Conservation (phyloP, 37 sponge, comb jelly and placozoan genomes). For the Beroe ovata region DNA sequence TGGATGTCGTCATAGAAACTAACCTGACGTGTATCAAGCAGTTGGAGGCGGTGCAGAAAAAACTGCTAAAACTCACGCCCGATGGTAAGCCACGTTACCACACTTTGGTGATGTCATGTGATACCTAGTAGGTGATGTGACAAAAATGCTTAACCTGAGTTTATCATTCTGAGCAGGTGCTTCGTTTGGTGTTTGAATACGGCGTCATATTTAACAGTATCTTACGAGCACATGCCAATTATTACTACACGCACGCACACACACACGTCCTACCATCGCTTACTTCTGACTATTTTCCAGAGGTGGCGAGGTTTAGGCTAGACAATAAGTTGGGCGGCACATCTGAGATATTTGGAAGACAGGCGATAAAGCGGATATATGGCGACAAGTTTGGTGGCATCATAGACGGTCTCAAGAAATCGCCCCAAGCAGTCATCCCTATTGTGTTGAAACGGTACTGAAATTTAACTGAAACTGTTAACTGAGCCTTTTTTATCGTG, state of each 20-base stretch:
- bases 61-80: conserved; percentile 69
- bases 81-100: conserved; percentile 8
- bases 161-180: too few relatives aligned
- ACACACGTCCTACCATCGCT: too few relatives aligned
- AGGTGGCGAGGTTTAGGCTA: conserved; percentile 72
- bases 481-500: too few relatives aligned
- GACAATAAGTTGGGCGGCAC: conserved; percentile 78
- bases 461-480: too few relatives aligned
- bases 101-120: background rate
- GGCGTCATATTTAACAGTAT: too few relatives aligned
- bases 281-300: too few relatives aligned
- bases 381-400: conserved; percentile 90
- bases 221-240: too few relatives aligned
- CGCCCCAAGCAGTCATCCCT: conserved; percentile 84
- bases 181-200: too few relatives aligned
- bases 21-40: conserved; percentile 81
- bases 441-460: conserved; percentile 88
- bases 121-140: too few relatives aligned
- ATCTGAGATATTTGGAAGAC: conserved; percentile 79
- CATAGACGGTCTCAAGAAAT: conserved; percentile 88
- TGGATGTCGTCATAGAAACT: conserved; percentile 90
- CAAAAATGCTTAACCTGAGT: too few relatives aligned
- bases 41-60: conserved; percentile 83
- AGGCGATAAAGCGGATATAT: conserved; percentile 94
- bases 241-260: too few relatives aligned